Conservation (phyloP, 2,888 invertebrate genomes). For the Parnassius mnemosyne region DNA sequence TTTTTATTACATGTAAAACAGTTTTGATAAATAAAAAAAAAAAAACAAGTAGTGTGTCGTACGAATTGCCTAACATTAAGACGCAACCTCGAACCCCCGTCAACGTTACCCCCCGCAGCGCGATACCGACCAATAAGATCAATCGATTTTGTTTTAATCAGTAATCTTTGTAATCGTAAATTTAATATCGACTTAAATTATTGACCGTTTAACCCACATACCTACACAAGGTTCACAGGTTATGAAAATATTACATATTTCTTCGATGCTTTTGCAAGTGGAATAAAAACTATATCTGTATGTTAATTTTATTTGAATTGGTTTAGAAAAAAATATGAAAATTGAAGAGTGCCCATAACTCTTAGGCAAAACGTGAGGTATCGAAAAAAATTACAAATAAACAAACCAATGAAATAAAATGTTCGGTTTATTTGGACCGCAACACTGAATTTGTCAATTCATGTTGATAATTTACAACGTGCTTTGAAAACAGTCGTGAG, state of each 20-base stretch:
- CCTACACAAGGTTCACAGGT: conserved; percentile 15
- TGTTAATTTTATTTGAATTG: conserved; percentile 7
- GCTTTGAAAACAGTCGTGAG: no score
- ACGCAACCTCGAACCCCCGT: neutral
- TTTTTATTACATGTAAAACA: no score
- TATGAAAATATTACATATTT: conserved; percentile 12
- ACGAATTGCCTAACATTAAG: neutral
- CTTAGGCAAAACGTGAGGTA: neutral
- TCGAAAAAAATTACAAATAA: no score
- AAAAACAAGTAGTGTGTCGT: conserved; percentile 23
- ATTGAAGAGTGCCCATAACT: neutral
- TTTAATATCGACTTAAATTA: conserved; percentile 32
- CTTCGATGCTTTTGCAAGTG: neutral
- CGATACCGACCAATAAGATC: conserved; percentile 41
- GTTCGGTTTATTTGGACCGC: no score
- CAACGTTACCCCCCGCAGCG: conserved; percentile 42
- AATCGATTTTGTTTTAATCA: conserved; percentile 56
- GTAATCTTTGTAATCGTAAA: conserved; percentile 44
- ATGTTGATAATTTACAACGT: no score
- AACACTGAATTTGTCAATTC: no score
- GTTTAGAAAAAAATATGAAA: neutral
- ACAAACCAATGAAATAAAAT: no score
- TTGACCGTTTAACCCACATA: conserved; percentile 28
- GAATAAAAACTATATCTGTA: conserved; percentile 12
- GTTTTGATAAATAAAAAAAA: neutral